Conservation (phyloP, 1,140 invertebrate species). For the Sarcophaga bullata region DNA sequence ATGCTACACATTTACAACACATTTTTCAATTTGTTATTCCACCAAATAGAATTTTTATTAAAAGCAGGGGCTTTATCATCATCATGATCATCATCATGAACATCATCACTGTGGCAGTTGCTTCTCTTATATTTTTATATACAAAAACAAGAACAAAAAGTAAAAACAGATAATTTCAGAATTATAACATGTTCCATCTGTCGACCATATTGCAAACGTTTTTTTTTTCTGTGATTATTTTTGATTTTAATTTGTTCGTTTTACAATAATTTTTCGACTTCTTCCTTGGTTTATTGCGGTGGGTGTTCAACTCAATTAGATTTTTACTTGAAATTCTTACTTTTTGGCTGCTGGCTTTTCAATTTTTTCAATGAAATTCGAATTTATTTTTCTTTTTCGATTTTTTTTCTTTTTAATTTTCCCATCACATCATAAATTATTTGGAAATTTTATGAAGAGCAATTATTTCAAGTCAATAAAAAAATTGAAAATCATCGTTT, state of each 20-base stretch:
- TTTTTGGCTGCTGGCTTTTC: neutral
- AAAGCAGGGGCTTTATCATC: neutral
- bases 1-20: conserved; percentile 11
- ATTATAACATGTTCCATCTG: conserved; percentile 26
- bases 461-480: neutral
- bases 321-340: too few species aligned
- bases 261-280: too few species aligned
- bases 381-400: neutral
- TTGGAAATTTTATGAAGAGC: neutral
- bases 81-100: too few species aligned
- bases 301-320: too few species aligned
- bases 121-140: too few species aligned
- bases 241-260: neutral
- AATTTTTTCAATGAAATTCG: neutral
- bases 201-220: neutral
- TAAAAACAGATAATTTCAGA: neutral
- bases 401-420: neutral
- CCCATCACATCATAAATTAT: neutral
- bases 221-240: neutral
- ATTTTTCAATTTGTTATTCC: neutral
- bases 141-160: too few species aligned
- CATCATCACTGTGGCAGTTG: too few species aligned
- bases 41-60: neutral
- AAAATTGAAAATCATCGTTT: neutral
- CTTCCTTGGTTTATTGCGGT: too few species aligned